Conservation (phyloP, 2,888 invertebrate genomes). For the Lithophane leautieri region DNA sequence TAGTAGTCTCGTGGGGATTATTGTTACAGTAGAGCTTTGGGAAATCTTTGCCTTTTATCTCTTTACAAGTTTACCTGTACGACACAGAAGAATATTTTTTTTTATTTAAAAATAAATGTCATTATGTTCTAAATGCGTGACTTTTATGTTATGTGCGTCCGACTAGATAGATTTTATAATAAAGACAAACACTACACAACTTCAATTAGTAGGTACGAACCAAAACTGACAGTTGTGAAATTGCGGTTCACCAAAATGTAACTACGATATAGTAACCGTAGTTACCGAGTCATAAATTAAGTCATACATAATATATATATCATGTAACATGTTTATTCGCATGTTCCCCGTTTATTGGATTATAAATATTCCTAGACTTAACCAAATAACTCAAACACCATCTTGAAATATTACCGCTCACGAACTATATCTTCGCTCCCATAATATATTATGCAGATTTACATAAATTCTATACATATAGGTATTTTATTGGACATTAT, state of each 20-base stretch:
- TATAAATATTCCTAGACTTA: slow-evolving; percentile 55
- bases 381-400: slow-evolving; percentile 54
- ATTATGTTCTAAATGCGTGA: background rate
- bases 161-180: background rate
- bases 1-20: slow-evolving; percentile 13
- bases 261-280: slow-evolving; percentile 14
- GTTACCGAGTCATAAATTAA: slow-evolving; percentile 39
- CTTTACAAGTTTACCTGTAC: background rate
- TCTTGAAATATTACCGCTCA: slow-evolving; percentile 55
- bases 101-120: background rate
- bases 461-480: slow-evolving; percentile 46
- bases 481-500: slow-evolving; percentile 46
- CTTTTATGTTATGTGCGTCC: background rate
- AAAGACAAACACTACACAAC: slow-evolving; percentile 3
- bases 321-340: background rate
- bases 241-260: slow-evolving; percentile 35
- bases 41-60: slow-evolving; percentile 25
- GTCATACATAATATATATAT: slow-evolving; percentile 33
- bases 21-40: slow-evolving; percentile 15
- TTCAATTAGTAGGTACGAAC: slow-evolving; percentile 11
- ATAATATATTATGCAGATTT: slow-evolving; percentile 57
- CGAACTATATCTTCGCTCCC: slow-evolving; percentile 55
- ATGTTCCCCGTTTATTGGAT: slow-evolving; percentile 46
- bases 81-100: background rate
- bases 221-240: slow-evolving; percentile 40